These are phyloP conservation scores for Scaptomyza parva DNA, from an alignment of 2,888 invertebrate species.

Conservation along the genomic window DNA sequence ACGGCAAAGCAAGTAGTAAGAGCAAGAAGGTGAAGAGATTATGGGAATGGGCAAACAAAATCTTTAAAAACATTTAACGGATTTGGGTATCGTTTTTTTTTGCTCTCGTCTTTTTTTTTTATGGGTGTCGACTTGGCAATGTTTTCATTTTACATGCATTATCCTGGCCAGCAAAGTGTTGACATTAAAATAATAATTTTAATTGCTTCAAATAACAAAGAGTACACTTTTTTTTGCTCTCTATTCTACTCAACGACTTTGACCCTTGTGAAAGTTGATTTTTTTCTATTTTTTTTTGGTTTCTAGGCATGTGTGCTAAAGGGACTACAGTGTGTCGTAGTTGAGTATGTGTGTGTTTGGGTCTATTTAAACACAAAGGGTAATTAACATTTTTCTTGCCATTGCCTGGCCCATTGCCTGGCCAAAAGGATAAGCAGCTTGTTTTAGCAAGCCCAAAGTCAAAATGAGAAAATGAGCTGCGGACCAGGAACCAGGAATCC, in stretches of 20 bases:
- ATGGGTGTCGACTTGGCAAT: conserved; percentile 51
- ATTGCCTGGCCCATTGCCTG: conserved; percentile 9
- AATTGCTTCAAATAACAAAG: conserved; percentile 82
- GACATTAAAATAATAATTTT: conserved; percentile 84
- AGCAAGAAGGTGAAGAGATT: neutral
- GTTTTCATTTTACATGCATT: conserved; percentile 78
- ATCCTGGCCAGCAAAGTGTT: conserved; percentile 78
- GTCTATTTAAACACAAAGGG: conserved; percentile 81
- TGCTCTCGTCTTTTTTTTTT: neutral
- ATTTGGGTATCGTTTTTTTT: conserved; percentile 48
- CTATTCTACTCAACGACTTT: conserved; percentile 40
- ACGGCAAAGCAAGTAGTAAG: conserved; percentile 55
- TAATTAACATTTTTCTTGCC: conserved; percentile 80
- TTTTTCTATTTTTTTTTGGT: conserved; percentile 11
- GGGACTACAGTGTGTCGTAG: conserved; percentile 15
- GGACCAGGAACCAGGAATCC: conserved; percentile 23
- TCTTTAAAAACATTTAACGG: conserved; percentile 79
- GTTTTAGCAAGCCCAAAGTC: conserved; percentile 64
- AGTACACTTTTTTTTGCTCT: conserved; percentile 30
- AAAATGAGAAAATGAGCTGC: conserved; percentile 73
- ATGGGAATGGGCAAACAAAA: conserved; percentile 38
- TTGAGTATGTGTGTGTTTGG: conserved; percentile 38
- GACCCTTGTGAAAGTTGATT: conserved; percentile 56
- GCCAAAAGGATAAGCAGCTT: conserved; percentile 75
- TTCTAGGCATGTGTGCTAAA: conserved; percentile 19